Percentiles rank a stretch among this genome's conserved stretches.
phyloP scores from a whole-genome alignment of 2,888 invertebrate genomes.

The Arge pagana region DNA sequence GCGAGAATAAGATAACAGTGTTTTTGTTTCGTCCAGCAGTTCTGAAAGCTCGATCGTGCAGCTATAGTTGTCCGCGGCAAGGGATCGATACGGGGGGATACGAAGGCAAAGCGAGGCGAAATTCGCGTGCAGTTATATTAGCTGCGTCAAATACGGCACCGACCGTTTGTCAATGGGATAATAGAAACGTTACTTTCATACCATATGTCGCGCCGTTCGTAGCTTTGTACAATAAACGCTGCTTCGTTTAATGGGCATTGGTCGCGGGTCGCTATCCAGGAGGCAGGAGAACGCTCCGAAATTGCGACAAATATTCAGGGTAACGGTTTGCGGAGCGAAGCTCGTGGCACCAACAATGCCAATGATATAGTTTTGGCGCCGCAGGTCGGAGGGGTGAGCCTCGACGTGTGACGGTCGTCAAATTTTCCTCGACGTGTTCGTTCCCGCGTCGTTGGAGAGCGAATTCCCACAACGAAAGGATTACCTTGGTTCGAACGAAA shows the following conservation, averaged over 20 bases:
- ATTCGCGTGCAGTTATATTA: constrained; percentile 33
- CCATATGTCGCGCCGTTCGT: constrained; percentile 40
- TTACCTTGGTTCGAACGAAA: too few relatives aligned
- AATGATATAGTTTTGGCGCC: constrained; percentile 7
- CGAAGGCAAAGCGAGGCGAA: too few relatives aligned
- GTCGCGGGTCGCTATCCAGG: constrained; percentile 14
- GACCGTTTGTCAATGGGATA: constrained; percentile 44
- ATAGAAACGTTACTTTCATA: constrained; percentile 48
- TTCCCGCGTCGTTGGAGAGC: too few relatives aligned
- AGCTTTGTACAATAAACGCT: constrained; percentile 19
- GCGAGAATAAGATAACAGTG: too few relatives aligned
- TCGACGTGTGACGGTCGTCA: constrained; percentile 33
- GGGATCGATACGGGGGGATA: too few relatives aligned
- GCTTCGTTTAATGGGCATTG: constrained; percentile 19
- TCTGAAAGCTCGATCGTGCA: too few relatives aligned
- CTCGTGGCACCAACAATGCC: constrained; percentile 10
- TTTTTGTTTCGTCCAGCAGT: too few relatives aligned
- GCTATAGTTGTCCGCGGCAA: too few relatives aligned
- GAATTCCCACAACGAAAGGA: too few relatives aligned
- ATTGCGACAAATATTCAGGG: constrained; percentile 41
- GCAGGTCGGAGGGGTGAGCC: constrained; percentile 30
- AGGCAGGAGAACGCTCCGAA: constrained; percentile 7
- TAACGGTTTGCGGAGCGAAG: constrained; percentile 33
- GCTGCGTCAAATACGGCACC: constrained; percentile 42
- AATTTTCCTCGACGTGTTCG: too few relatives aligned